These are phyloP conservation scores for Stylophora pistillata DNA, from an alignment of 64 coral and sea anemone genomes.

Conservation along the genomic window DNA sequence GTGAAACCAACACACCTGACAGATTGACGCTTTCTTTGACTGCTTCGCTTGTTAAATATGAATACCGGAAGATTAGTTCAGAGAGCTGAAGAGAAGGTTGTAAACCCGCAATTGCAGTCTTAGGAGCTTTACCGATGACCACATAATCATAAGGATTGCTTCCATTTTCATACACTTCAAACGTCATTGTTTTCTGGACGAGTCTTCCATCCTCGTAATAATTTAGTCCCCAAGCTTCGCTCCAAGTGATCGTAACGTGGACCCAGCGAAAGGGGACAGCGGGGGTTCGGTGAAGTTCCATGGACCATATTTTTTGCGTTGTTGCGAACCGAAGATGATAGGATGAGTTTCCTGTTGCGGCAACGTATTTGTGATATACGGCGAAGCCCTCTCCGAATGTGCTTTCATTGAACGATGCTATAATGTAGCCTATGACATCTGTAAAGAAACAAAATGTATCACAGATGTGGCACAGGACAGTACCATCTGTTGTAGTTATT, in stretches of 20 bases:
- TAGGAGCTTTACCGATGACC: neutral
- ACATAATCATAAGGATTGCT: neutral
- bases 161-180: neutral
- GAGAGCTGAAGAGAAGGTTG: conserved; percentile 1
- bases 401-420: neutral
- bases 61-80: conserved; percentile 8
- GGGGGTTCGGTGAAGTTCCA: neutral
- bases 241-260: conserved; percentile 10
- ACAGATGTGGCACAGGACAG: neutral
- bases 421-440: neutral
- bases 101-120: fast-evolving
- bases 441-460: neutral
- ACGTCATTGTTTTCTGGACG: neutral
- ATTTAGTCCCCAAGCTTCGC: neutral
- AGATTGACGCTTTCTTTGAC: neutral
- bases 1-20: too few relatives aligned
- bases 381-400: neutral
- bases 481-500: too few relatives aligned
- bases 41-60: neutral
- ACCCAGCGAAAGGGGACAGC: neutral
- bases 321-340: neutral
- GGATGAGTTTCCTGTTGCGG: neutral
- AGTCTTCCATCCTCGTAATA: conserved; percentile 25
- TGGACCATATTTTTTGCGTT: neutral
- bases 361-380: neutral